phyloP scores from a whole-genome alignment of 2,113 vertebrate genomes.

The Forbesichthys agassizii region DNA sequence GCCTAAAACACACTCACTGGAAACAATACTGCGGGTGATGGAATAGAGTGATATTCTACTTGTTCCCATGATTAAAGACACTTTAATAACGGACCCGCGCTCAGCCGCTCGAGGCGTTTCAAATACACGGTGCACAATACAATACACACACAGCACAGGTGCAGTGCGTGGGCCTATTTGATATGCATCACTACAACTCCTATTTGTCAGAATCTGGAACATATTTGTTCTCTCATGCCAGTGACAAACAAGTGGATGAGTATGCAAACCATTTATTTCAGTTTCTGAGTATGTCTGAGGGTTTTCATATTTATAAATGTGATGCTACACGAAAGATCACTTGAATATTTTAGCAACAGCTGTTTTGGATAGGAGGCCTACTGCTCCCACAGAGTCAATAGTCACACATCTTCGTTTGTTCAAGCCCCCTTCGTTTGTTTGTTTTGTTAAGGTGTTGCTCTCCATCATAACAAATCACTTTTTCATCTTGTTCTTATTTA shows the following conservation, averaged over 20 bases:
- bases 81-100: conserved; percentile 7
- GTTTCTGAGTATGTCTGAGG: conserved; percentile 3
- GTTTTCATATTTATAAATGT: conserved; percentile 11
- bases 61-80: conserved; percentile 12
- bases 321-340: conserved; percentile 21
- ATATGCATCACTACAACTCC: neutral
- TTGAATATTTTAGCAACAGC: conserved; percentile 36
- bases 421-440: conserved; percentile 69
- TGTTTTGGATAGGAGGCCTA: conserved; percentile 30
- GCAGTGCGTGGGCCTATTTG: neutral
- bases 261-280: neutral
- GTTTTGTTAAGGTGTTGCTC: conserved; percentile 75
- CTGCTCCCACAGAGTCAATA: conserved; percentile 53
- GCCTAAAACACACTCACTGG: conserved; percentile 48
- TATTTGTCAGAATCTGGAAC: conserved; percentile 10
- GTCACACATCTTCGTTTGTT: conserved; percentile 62
- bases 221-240: neutral
- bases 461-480: conserved; percentile 78
- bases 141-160: neutral
- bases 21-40: conserved; percentile 24
- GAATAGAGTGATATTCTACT: conserved; percentile 19
- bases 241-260: conserved; percentile 20
- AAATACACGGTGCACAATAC: conserved; percentile 6
- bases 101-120: neutral
- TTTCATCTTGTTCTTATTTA: conserved; percentile 78